phyloP scores from a whole-genome alignment of 2,888 invertebrate species.

The Liodrosophila aerea region DNA sequence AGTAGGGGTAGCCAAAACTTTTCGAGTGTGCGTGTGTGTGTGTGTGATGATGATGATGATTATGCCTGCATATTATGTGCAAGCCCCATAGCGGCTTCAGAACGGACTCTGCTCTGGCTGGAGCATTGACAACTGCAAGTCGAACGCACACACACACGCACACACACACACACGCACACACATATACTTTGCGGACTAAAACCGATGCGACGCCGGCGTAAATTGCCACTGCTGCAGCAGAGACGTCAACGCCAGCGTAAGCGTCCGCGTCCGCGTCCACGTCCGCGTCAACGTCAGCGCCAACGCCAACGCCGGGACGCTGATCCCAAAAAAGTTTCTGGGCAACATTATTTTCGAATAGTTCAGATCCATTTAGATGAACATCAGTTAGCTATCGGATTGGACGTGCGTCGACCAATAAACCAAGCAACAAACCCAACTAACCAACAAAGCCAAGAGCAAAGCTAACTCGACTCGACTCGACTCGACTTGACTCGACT shows the following conservation, averaged over 20 bases:
- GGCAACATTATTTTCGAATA: conserved; percentile 82
- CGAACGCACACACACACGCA: conserved; percentile 19
- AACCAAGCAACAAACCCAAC: conserved; percentile 29
- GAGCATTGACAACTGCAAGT: conserved; percentile 65
- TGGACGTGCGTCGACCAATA: conserved; percentile 78
- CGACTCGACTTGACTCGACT: too few species aligned
- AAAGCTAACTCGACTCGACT: conserved; percentile 1
- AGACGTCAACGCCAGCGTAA: conserved; percentile 35
- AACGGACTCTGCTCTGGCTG: conserved; percentile 63
- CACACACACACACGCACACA: conserved; percentile 10
- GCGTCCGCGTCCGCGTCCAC: conserved; percentile 29
- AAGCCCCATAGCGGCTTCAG: conserved; percentile 66
- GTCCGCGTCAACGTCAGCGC: conserved; percentile 32
- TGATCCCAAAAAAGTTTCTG: conserved; percentile 80
- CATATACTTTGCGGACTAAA: conserved; percentile 29
- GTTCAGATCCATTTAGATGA: conserved; percentile 82
- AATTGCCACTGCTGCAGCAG: conserved; percentile 34
- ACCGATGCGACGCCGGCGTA: conserved; percentile 49
- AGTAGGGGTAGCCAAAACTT: conserved; percentile 68
- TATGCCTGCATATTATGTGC: conserved; percentile 72
- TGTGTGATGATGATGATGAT: conserved; percentile 33
- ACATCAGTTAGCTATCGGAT: conserved; percentile 83
- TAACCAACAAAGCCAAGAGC: conserved; percentile 16
- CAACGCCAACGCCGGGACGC: conserved; percentile 53
- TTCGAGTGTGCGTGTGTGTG: conserved; percentile 28